Base-by-base conservation (phyloP, 2,797 vertebrate genomes). In the Aphelocoma californica region DNA sequence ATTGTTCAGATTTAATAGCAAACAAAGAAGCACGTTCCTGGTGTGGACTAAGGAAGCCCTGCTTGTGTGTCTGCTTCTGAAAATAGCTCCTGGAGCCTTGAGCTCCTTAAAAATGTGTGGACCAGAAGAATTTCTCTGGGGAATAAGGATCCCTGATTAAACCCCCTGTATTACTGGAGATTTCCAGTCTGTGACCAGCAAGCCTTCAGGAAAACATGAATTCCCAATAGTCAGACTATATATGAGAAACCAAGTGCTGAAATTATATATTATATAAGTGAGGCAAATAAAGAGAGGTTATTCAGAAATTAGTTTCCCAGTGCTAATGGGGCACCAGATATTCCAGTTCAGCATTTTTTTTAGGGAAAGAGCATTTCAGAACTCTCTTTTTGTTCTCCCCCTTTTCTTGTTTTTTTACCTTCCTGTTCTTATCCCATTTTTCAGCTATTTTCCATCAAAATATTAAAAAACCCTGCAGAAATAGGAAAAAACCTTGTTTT, bases 301-400 rank as follows among this genome's bases (percentile, higher is more conserved):
- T 36, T 69, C 48, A 75, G 58, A 92, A 93, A 73, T 65, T n/a
- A 62, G 13, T 62, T 61, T 51, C 8, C n/a, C 54, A 24, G n/a
- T 61, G 15, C 1, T 61, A 54, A 50, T 24, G 56, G 14, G 21
- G 15, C 9, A 81, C 3, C 24, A 47, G 10, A 62, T 84, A 74
- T 65, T 72, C 12, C 45, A 82, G 18, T 36, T 16, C 23, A 78
- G 2, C 1, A 7, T 14, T n/a, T 64, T 21, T 45, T 44, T 50
- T 12, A 29, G 9, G 10, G 17, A 67, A 26, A n/a, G 14, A 36
- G 12, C 26, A 4, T 40, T 87, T 54, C 3, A 7, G 12, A 65
- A 3, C 4, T 57, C 2, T n/a, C 9, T 29, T 51, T 40, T 21
- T 4, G 5, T 10, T 3, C 1, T 13, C 3, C 18, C 0, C 0